phyloP scores from a whole-genome alignment of 2,888 invertebrate species.

The Ormyrus nitidulus region DNA sequence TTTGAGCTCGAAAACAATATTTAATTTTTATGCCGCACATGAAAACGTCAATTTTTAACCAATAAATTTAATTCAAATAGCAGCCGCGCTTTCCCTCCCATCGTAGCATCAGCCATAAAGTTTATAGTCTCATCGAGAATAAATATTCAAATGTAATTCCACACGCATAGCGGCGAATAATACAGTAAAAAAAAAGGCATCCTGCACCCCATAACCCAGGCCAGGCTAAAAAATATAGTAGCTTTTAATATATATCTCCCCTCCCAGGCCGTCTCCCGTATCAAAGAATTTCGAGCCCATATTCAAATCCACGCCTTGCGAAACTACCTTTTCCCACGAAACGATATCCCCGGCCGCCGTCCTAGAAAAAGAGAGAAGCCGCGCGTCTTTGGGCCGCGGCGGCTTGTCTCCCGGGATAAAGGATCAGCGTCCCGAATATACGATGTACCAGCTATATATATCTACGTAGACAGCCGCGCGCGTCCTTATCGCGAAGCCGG shows the following conservation, averaged over 20 bases:
- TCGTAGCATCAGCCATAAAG: slow-evolving; percentile 3
- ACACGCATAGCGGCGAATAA: slow-evolving; percentile 1
- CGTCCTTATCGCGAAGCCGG: slow-evolving; percentile 32
- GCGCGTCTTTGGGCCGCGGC: slow-evolving; percentile 19
- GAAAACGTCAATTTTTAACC: too few species aligned
- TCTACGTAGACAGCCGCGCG: slow-evolving; percentile 54
- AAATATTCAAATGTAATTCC: slow-evolving; percentile 46
- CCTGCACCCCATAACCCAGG: slow-evolving; percentile 20
- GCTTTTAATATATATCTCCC: slow-evolving; percentile 45
- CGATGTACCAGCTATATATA: slow-evolving; percentile 60
- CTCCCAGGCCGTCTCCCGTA: slow-evolving; percentile 1
- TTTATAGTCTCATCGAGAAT: slow-evolving; percentile 14
- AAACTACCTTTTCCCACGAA: slow-evolving; percentile 35
- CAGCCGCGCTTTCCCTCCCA: neutral
- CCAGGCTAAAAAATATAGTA: slow-evolving; percentile 31
- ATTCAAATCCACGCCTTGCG: slow-evolving; percentile 47
- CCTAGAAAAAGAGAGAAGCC: too few species aligned
- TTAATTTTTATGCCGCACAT: too few species aligned
- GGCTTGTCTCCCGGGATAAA: slow-evolving; percentile 58
- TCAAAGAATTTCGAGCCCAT: slow-evolving; percentile 48
- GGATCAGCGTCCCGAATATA: slow-evolving; percentile 68
- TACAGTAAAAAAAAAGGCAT: slow-evolving; percentile 12
- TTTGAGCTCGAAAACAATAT: too few species aligned
- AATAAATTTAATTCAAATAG: too few species aligned
- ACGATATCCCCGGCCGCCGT: neutral